phyloP scores from a whole-genome alignment of 2,797 vertebrate species.

The Poeciliopsis paucimaculata region DNA sequence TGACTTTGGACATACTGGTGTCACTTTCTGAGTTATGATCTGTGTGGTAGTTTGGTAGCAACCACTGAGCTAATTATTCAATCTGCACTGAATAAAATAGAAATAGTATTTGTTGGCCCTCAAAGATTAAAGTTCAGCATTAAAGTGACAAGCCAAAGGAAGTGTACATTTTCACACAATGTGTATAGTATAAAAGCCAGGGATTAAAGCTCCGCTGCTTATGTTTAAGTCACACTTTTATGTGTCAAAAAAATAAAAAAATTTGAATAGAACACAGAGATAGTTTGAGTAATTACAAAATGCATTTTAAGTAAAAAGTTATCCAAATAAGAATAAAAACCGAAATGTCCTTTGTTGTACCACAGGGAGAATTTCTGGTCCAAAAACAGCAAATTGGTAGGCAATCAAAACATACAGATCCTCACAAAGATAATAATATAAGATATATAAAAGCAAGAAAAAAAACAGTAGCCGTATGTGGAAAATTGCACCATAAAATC shows the following conservation, averaged over 20 bases:
- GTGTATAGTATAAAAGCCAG: background rate
- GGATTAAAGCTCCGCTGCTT: too few relatives aligned
- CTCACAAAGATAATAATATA: too few relatives aligned
- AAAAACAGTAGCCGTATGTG: too few relatives aligned
- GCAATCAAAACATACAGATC: too few relatives aligned
- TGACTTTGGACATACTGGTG: slow-evolving; percentile 38
- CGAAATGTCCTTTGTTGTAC: too few relatives aligned
- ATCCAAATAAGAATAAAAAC: too few relatives aligned
- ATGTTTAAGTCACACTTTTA: background rate
- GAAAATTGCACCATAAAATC: too few relatives aligned
- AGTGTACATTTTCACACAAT: background rate
- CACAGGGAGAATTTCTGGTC: too few relatives aligned
- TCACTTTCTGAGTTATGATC: slow-evolving; percentile 57
- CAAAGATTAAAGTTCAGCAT: background rate
- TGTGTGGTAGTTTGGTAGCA: background rate
- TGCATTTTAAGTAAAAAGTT: background rate
- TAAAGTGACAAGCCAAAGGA: background rate
- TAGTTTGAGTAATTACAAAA: background rate
- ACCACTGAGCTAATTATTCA: too few relatives aligned
- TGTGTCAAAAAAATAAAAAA: background rate
- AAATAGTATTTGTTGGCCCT: background rate
- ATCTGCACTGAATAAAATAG: background rate
- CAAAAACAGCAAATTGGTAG: too few relatives aligned
- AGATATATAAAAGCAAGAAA: too few relatives aligned
- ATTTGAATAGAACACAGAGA: background rate